A percentile compares a stretch with the other conserved stretches of the same genome.
Evolutionary conservation across 2,888 invertebrate species (phyloP).

Genomic region (Rapana venosa): DNA sequence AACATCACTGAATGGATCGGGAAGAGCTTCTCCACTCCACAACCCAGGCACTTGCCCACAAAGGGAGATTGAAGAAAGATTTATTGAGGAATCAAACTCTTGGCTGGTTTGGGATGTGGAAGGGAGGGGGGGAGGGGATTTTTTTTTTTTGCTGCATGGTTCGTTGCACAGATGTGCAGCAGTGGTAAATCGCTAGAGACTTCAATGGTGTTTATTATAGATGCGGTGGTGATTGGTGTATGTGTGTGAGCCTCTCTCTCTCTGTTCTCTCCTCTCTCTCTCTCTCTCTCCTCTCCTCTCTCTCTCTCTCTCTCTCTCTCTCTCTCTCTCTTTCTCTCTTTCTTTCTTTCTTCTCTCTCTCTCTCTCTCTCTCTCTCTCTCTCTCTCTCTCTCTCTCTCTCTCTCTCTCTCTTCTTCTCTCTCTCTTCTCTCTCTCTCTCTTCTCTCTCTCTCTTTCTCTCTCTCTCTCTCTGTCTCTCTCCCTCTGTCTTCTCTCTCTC

Average conservation of each 20-base stretch:
- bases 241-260: conserved; percentile 15
- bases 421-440: neutral
- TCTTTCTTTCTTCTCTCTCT: conserved; percentile 8
- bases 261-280: neutral
- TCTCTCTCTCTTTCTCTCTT: neutral
- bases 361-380: conserved; percentile 7
- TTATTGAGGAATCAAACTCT: too few relatives aligned
- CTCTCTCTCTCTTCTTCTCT: conserved; percentile 26
- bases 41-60: too few relatives aligned
- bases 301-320: neutral
- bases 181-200: too few relatives aligned
- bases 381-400: conserved; percentile 38
- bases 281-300: neutral
- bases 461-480: neutral
- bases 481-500: neutral
- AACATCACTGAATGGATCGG: too few relatives aligned
- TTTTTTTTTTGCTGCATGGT: too few relatives aligned
- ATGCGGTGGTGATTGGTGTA: too few relatives aligned
- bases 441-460: conserved; percentile 13
- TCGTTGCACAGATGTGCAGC: too few relatives aligned
- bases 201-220: too few relatives aligned
- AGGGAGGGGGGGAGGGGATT: too few relatives aligned
- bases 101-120: too few relatives aligned
- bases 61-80: too few relatives aligned
- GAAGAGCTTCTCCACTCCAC: too few relatives aligned